phyloP scores from a whole-genome alignment of 2,888 invertebrate genomes.

The Lasioglossum figueresi region DNA sequence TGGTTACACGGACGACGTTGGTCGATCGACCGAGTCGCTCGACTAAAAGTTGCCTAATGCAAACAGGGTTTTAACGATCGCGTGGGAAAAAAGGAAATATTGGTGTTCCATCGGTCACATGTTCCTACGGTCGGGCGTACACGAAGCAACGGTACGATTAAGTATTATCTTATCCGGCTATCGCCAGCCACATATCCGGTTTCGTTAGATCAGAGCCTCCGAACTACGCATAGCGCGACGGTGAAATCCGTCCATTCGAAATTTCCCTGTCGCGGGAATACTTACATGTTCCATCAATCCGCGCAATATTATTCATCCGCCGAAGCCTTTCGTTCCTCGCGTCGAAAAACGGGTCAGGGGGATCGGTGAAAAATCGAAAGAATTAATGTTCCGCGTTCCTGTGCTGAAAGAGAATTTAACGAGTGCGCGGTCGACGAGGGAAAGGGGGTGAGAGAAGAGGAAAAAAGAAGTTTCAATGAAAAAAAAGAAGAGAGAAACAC shows the following conservation, averaged over 20 bases:
- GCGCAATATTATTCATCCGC: background rate
- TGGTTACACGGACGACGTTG: background rate
- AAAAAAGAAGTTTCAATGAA: background rate
- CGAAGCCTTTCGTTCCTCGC: background rate
- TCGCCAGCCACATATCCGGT: background rate
- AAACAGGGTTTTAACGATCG: background rate
- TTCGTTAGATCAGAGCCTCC: background rate
- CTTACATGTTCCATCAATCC: slow-evolving; percentile 8
- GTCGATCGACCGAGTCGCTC: background rate
- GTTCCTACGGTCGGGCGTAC: background rate
- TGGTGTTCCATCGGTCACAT: too few relatives aligned
- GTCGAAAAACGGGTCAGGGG: slow-evolving; percentile 3
- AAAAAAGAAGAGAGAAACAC: background rate
- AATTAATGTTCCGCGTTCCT: slow-evolving; percentile 24
- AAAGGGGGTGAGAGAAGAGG: background rate
- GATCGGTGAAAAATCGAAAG: slow-evolving; percentile 34
- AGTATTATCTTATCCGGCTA: background rate
- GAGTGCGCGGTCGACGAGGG: background rate
- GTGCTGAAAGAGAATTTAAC: slow-evolving; percentile 20
- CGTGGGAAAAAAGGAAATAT: background rate
- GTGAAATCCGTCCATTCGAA: background rate
- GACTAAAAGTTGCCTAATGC: background rate
- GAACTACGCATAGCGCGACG: background rate
- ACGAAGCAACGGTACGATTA: background rate
- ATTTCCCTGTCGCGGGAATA: background rate